Base-by-base conservation (phyloP, 2,888 invertebrate genomes). In the Neuroscelio doddi region DNA sequence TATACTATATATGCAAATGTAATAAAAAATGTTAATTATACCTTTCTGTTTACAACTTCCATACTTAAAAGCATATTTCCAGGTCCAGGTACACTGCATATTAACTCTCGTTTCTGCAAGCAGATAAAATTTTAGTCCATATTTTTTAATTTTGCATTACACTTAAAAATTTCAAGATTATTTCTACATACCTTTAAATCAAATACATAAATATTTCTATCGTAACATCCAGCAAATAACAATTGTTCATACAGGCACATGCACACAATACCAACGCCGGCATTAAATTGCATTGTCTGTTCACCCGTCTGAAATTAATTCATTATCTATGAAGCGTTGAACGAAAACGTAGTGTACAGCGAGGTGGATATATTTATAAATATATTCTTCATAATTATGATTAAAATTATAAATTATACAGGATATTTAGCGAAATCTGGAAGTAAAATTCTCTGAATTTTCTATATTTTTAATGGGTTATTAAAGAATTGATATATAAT, bases 181-280 rank as follows among this genome's bases (percentile, higher is more conserved):
- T n/a, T n/a, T n/a, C n/a, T n/a, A n/a, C n/a, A n/a, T 69, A 85
- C 85, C 58, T 81, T 80, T 69, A 88, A 87, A 68, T 90, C 86
- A 82, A 90, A 90, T 59, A 92, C 88, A 81, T 93, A 93, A 72
- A 93, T 89, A 79, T 89, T 90, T 62, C 93, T 93, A 85, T 93
- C 92, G 81, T 92, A 92, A 85, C 93, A 93, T 69, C 92, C 93
- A 36, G 91, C 90, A 83, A 90, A 87, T 63, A 91, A 84, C 32
- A 90, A 36, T 30, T 90, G 89, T 68, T 89, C 87, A 36, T 88
- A 87, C 45, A 90, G 85, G 58, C 89, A 89, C 87, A 93, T 87
- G 65, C 92, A 91, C 30, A 92, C 90, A 41, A 92, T 90, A 10
- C 92, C 92, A 76, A 90, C 91, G 36, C 92, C 91, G 32, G 90